Percentiles rank a stretch among this genome's conserved stretches.
Evolutionary conservation across 2,797 vertebrate genomes (phyloP).

Genomic region (Chaetophractus vellerosus): DNA sequence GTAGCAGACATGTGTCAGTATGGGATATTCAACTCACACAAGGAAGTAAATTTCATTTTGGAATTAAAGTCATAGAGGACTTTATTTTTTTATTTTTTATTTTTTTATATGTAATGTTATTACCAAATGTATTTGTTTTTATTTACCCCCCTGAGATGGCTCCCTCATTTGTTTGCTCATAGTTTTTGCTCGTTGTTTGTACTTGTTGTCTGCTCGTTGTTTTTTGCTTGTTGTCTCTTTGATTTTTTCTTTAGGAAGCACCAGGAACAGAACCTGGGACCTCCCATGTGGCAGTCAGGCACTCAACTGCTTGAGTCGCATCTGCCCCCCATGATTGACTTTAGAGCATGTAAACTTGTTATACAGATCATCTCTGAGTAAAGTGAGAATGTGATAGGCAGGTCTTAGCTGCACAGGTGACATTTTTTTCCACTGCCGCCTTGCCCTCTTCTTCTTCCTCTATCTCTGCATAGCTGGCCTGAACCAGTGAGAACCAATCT

Average conservation of each 20-base stretch:
- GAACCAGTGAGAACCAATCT: neutral
- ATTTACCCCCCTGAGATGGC: too few relatives aligned
- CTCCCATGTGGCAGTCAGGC: too few relatives aligned
- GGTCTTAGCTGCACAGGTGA: neutral
- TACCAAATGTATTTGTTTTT: too few relatives aligned
- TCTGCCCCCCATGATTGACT: slow-evolving; percentile 25
- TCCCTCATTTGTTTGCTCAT: too few relatives aligned
- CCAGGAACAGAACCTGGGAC: too few relatives aligned
- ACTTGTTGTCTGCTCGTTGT: too few relatives aligned
- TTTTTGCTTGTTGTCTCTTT: too few relatives aligned
- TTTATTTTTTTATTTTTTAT: too few relatives aligned
- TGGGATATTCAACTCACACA: neutral
- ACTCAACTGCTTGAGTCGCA: too few relatives aligned
- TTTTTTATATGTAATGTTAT: too few relatives aligned
- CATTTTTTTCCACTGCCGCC: neutral
- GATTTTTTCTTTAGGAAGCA: too few relatives aligned
- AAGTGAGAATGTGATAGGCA: neutral
- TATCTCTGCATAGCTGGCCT: neutral
- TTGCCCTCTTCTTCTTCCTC: neutral
- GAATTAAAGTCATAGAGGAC: slow-evolving; percentile 68
- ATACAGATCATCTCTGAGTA: neutral
- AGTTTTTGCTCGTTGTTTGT: too few relatives aligned
- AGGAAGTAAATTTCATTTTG: slow-evolving; percentile 75
- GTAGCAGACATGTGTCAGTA: slow-evolving; percentile 61
- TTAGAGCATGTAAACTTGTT: slow-evolving; percentile 57